A percentile compares a stretch with the other conserved stretches of the same genome.
These are phyloP conservation scores for Radopholus similis DNA, from an alignment of 1,140 invertebrate genomes.

Conservation along the genomic window DNA sequence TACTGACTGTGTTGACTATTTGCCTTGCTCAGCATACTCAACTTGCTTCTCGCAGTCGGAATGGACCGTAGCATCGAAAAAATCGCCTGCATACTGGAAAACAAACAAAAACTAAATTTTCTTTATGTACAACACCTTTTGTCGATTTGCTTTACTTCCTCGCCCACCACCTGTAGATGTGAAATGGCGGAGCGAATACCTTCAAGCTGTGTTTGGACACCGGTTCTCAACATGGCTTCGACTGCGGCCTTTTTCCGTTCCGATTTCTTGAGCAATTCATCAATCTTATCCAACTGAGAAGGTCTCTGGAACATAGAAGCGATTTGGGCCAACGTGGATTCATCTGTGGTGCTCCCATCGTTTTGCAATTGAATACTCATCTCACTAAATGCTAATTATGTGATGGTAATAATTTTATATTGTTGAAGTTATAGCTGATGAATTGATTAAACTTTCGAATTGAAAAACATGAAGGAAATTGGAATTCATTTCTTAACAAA, in stretches of 20 bases:
- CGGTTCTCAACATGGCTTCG: constrained; percentile 94
- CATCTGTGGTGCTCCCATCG: constrained; percentile 69
- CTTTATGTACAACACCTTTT: constrained; percentile 67
- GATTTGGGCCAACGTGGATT: constrained; percentile 80
- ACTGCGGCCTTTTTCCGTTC: constrained; percentile 75
- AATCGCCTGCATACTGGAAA: constrained; percentile 66
- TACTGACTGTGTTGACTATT: constrained; percentile 85
- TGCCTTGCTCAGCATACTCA: constrained; percentile 82
- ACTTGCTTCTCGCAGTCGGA: constrained; percentile 71
- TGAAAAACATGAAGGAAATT: too few relatives aligned
- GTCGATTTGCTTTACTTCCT: constrained; percentile 75
- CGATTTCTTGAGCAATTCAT: constrained; percentile 74
- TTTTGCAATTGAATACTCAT: neutral
- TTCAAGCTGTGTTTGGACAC: constrained; percentile 94
- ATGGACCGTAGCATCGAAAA: constrained; percentile 69
- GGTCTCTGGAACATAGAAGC: constrained; percentile 87
- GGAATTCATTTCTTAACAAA: too few relatives aligned
- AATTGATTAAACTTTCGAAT: too few relatives aligned
- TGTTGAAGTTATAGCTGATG: too few relatives aligned
- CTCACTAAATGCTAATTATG: neutral
- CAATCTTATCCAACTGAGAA: constrained; percentile 88
- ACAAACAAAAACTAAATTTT: constrained; percentile 18
- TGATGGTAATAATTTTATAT: too few relatives aligned
- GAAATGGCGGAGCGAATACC: constrained; percentile 87
- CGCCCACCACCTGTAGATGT: constrained; percentile 76